phyloP scores from a whole-genome alignment of 2,888 invertebrate genomes.

The Leptinotarsa rubiginosa region DNA sequence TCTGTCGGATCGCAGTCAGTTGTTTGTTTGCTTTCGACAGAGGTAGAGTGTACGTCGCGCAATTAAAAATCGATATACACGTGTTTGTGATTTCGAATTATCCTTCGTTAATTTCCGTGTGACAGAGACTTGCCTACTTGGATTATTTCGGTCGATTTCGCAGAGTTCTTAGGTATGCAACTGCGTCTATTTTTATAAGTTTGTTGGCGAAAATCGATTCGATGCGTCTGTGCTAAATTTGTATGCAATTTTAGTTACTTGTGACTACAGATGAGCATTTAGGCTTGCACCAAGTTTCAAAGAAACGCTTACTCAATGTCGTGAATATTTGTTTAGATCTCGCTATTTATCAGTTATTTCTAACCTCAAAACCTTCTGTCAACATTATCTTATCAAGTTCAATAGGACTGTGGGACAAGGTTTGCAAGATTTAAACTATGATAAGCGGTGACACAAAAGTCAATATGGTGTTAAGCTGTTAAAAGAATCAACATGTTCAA shows the following conservation, averaged over 20 bases:
- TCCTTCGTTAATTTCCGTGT: not conserved
- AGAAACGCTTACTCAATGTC: too few relatives aligned
- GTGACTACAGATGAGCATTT: not conserved
- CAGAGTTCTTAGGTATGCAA: constrained; percentile 1
- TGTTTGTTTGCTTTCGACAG: not conserved
- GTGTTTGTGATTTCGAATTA: constrained; percentile 8
- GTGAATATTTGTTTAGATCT: not conserved
- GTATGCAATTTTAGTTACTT: not conserved
- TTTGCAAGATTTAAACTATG: not conserved
- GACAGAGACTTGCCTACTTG: constrained; percentile 9
- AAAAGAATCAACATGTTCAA: too few relatives aligned
- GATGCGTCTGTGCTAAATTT: not conserved
- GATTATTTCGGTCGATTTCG: constrained; percentile 11
- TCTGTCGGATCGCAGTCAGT: not conserved
- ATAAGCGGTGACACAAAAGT: not conserved
- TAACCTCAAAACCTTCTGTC: not conserved
- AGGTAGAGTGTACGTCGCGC: not conserved
- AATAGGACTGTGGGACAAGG: not conserved
- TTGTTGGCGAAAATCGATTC: not conserved
- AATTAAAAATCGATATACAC: constrained; percentile 8
- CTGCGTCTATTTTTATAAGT: not conserved
- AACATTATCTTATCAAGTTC: constrained; percentile 2
- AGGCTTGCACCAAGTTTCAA: not conserved
- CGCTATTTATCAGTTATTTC: not conserved
- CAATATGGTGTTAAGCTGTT: not conserved